Conservation (phyloP, 2,113 vertebrate genomes). For the Larimichthys polyactis region DNA sequence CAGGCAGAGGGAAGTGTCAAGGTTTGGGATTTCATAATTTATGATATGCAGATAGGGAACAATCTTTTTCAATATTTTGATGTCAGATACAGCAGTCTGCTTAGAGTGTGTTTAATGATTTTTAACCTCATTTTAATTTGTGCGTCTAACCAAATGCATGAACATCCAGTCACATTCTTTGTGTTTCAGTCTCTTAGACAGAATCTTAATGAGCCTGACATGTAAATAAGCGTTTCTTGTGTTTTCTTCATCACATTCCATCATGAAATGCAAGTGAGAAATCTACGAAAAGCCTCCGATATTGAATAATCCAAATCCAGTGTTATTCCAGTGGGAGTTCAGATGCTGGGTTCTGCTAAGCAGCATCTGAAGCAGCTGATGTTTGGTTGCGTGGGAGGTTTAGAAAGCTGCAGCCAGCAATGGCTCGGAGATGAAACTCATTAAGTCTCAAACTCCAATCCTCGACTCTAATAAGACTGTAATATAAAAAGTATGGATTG, state of each 20-base stretch:
- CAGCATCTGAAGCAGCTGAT: conserved; percentile 42
- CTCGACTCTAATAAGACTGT: conserved; percentile 73
- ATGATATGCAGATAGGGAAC: conserved; percentile 17
- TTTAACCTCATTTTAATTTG: too few species aligned
- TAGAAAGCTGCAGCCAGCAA: conserved; percentile 39
- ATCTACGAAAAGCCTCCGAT: background rate
- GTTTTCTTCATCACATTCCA: background rate
- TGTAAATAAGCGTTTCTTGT: conserved; percentile 12
- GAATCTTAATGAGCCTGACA: conserved; percentile 1
- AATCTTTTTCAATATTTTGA: background rate
- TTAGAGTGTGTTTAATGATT: too few species aligned
- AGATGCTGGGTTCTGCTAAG: background rate
- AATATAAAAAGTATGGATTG: conserved; percentile 77
- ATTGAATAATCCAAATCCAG: conserved; percentile 30
- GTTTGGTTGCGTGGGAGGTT: conserved; percentile 66
- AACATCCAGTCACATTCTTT: background rate
- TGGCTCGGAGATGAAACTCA: conserved; percentile 75
- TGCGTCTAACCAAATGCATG: background rate
- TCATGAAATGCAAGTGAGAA: conserved; percentile 6
- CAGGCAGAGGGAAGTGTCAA: conserved; percentile 38
- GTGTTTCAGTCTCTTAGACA: background rate
- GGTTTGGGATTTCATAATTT: conserved; percentile 12
- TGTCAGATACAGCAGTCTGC: too few species aligned
- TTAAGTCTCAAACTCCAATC: conserved; percentile 71
- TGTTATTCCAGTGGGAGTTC: conserved; percentile 39